These are phyloP conservation scores for Machimus atricapillus DNA, from an alignment of 2,888 invertebrate genomes.

Conservation along the genomic window DNA sequence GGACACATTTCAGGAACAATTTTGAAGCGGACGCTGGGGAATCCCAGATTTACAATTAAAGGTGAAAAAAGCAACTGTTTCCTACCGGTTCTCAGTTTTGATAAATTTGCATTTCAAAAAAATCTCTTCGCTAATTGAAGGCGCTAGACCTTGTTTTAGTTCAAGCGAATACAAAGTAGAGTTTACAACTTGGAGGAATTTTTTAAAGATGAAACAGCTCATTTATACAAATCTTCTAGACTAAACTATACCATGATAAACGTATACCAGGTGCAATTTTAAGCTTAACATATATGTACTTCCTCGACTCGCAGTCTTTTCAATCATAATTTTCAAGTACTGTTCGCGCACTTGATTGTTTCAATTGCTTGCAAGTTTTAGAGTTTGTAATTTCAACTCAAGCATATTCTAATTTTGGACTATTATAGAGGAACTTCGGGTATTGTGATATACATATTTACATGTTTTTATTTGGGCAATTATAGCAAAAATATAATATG, in stretches of 20 bases:
- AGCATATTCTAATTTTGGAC: too few species aligned
- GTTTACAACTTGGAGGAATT: background rate
- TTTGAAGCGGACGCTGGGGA: background rate
- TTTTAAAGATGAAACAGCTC: background rate
- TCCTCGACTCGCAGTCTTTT: background rate
- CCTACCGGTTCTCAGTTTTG: background rate
- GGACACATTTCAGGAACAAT: background rate
- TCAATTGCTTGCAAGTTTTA: too few species aligned
- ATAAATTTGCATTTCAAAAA: background rate
- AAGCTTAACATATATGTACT: background rate
- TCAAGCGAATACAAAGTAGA: background rate
- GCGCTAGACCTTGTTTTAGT: background rate
- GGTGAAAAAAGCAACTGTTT: background rate
- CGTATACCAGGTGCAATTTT: background rate
- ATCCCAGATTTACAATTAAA: background rate
- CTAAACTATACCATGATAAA: background rate
- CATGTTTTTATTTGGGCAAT: too few species aligned
- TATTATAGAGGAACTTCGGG: too few species aligned
- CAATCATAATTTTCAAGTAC: background rate
- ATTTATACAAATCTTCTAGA: background rate
- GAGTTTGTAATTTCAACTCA: too few species aligned
- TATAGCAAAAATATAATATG: too few species aligned
- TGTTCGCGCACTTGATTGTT: too few species aligned
- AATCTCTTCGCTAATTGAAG: background rate
- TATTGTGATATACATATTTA: too few species aligned